Base-by-base conservation (phyloP, 2,888 invertebrate species). In the Hirudinaria manillensis region DNA sequence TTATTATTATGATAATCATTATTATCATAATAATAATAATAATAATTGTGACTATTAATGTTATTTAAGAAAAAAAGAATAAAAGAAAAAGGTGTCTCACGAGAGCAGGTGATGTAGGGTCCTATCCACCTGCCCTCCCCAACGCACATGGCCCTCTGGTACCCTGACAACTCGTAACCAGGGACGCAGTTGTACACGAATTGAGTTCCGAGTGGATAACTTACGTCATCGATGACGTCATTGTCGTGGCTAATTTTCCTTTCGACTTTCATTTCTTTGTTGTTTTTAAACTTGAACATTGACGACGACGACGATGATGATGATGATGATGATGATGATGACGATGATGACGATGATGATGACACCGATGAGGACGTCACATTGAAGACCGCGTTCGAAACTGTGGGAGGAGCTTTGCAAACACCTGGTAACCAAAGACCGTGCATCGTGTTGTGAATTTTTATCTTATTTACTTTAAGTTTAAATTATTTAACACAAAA, bases 91-190 rank as follows among this genome's bases (percentile, higher is more conserved):
- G 7, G 29, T 27, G 67, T 65, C 74, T 90, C 87, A 91, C 96
- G 93, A 89, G 93, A 93, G 84, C 98, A 98, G 77, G 91, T 90
- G 80, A 98, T 92, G 82, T 95, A 94, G 1, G 97, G 97, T 1
- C 97, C 97, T 82, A 93, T 94, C 98, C 98, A 98, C 80, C 92
- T 92, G 0, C 95, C 94, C 0, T 87, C 87, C 0, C 89, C 90
- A 80, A 95, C 87, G 84, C 98, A 98, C 86, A 95, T 96, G 70
- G 97, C 94, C 67, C 91, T 88, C 0, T 92, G 91, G 85, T 95
- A 92, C 0, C 96, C 96, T 29, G 36, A 53, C 61, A 65, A 45
- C 82, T 92, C 91, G 86, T 94, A 98, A 19, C 98, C 97, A 21
- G 91, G 91, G 82, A 92, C 91, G 82, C 98, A 98, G 83, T 92